Evolutionary conservation across 2,113 vertebrate species (phyloP).

Genomic region (Entomyzon cyanotis): DNA sequence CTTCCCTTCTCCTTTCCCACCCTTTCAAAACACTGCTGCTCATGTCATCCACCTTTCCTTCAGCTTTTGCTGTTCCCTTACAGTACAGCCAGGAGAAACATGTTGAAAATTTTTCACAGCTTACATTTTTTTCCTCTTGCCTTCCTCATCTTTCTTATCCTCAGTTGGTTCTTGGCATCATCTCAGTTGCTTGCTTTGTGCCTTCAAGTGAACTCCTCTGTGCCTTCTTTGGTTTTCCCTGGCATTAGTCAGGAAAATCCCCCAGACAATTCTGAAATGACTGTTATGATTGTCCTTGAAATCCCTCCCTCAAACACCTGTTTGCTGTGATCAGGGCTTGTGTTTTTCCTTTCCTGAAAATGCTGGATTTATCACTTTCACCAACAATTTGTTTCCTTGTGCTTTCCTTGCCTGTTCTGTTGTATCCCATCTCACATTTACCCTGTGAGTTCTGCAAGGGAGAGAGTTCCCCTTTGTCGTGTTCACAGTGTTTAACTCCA

Average conservation of each 20-base stretch:
- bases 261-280: background rate
- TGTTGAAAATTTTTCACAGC: background rate
- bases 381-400: background rate
- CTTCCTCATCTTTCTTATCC: background rate
- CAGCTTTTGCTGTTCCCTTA: background rate
- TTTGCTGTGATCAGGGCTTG: background rate
- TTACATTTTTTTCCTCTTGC: background rate
- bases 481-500: background rate
- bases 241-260: background rate
- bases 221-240: background rate
- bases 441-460: background rate
- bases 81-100: background rate
- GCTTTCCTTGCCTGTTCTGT: background rate
- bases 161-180: accelerated
- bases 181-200: background rate
- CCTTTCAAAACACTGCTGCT: background rate
- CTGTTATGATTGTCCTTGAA: background rate
- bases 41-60: background rate
- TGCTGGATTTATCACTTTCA: background rate
- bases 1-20: background rate
- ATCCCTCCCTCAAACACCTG: background rate
- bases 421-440: background rate
- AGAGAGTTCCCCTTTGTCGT: background rate
- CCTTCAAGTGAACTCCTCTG: background rate
- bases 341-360: background rate